phyloP scores from a whole-genome alignment of 92 coral and sea anemone species.

The Zoanthus gigantus region DNA sequence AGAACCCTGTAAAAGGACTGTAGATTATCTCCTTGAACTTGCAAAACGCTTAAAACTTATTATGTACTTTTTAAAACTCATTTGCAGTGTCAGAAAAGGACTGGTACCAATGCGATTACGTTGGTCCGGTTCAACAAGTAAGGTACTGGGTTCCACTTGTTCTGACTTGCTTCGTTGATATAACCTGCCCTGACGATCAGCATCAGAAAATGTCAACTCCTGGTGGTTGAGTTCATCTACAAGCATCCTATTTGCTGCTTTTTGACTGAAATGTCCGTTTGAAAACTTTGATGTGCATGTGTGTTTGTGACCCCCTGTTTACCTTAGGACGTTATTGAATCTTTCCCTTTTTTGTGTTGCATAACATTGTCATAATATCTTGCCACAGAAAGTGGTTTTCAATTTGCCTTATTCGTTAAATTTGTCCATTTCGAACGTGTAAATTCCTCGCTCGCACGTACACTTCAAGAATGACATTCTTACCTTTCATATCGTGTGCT shows the following conservation, averaged over 20 bases:
- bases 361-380: slow-evolving; percentile 69
- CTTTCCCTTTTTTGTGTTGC: slow-evolving; percentile 74
- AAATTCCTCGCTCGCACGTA: slow-evolving; percentile 68
- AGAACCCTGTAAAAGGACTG: background rate
- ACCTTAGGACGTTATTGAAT: slow-evolving; percentile 51
- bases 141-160: slow-evolving; percentile 37
- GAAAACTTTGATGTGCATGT: slow-evolving; percentile 57
- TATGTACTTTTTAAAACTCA: slow-evolving; percentile 3
- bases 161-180: slow-evolving; percentile 28
- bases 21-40: slow-evolving; percentile 5
- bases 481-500: slow-evolving; percentile 74
- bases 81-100: slow-evolving; percentile 29
- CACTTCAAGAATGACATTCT: slow-evolving; percentile 67
- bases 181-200: slow-evolving; percentile 8
- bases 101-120: slow-evolving; percentile 7
- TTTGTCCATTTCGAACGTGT: slow-evolving; percentile 62
- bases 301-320: slow-evolving; percentile 14
- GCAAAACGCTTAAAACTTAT: slow-evolving; percentile 13
- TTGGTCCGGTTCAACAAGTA: background rate
- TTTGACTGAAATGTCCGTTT: slow-evolving; percentile 79
- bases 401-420: slow-evolving; percentile 75
- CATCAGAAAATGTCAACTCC: slow-evolving; percentile 55
- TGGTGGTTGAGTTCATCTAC: slow-evolving; percentile 78
- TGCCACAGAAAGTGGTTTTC: slow-evolving; percentile 78
- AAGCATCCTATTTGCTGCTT: slow-evolving; percentile 79